Evolutionary conservation across 92 coral and sea anemone genomes (phyloP), one percentile per base, ranked within the genome.

Genomic region (Porites rus): DNA sequence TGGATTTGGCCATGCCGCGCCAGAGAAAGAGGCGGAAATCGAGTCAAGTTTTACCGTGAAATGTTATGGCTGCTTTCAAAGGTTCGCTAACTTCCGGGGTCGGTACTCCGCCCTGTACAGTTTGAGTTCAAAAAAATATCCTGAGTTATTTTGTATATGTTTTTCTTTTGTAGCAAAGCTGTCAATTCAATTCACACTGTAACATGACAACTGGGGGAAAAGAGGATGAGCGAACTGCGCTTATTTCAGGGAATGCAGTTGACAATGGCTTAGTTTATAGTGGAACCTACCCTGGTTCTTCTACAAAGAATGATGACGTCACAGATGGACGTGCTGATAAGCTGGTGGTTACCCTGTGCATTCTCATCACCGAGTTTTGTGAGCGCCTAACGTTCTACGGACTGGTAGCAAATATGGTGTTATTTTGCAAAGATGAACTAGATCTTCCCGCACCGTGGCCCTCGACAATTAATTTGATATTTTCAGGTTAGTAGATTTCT

Each of bases 331-430:
- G 38, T 28, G 31, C 3, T 28, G 31, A 28, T 22, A 92, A 65
- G 64, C 72, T 92, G 51, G 67, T 69, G 20, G 95, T 85, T 25
- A 85, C 92, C 8, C 61, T 94, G 16, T 94, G 96, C 38, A 93
- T 96, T 77, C 91, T 96, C 82, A 46, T 93, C 10, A 96, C 98
- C 5, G 99, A 95, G 90, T 78, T 94, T 0, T 96, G 99, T 82
- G 99, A 96, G 78, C 85, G 97, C 38, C 79, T 96, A 54, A 91
- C 96, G 6, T 96, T 91, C 81, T 94, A 94, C 88, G 99, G 99
- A 4, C 76, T 95, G 43, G 81, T 89, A 8, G 98, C 98, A 53
- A 96, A 96, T 70, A 79, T 94, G 38, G 89, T 93, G 76, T 82
- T 94, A 21, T 91, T 96, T 90, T 89, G 88, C 61, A 71, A 58